Evolutionary conservation across 2,113 vertebrate genomes (phyloP), one percentile per base, ranked within the genome.

Genomic region (Monarcha castaneiventris): DNA sequence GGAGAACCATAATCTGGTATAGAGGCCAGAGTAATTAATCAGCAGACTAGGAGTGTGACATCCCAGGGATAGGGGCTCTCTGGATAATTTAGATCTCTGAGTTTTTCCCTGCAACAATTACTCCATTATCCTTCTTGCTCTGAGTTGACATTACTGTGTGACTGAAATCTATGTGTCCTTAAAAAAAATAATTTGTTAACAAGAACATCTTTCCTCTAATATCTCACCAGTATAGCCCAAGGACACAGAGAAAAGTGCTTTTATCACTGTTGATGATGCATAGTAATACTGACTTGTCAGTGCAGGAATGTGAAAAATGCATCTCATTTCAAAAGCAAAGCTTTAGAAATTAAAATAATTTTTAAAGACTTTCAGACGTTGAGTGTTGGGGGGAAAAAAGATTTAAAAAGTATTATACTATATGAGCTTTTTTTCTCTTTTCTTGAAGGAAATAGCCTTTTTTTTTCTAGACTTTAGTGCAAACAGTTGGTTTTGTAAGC

Each of bases 21-120:
- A 49, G 52, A 94, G 74, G 81, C 25, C 54, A 73, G 26, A 87
- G 51, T 58, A 89, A 94, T 89, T 87, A 87, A 96, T 96, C 78
- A 95, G 33, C 22, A 82, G 41, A 32, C 23, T 54, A 22, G 49
- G 35, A 75, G 12, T 35, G 10, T 89, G 89, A 89, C 78, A 85
- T 68, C 22, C 43, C 84, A 91, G 61, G 69, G 64, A 89, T 21
- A 91, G 39, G 11, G 12, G 5, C 22, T 89, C 16, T 64, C 54
- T 43, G 49, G 54, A 58, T 83, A 89, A 91, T 94, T 96, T 87
- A 96, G 56, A 76, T 89, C 66, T 75, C 41, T 58, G 56, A 51
- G 15, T 39, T 80, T 88, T 88, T 59, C 37, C 29, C 49, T 84
- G 21, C 32, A 78, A 91, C 67, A 79, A 46, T 78, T 84, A 74